Evolutionary conservation across 2,888 invertebrate genomes (phyloP).

Genomic region (Catocala fraxini): DNA sequence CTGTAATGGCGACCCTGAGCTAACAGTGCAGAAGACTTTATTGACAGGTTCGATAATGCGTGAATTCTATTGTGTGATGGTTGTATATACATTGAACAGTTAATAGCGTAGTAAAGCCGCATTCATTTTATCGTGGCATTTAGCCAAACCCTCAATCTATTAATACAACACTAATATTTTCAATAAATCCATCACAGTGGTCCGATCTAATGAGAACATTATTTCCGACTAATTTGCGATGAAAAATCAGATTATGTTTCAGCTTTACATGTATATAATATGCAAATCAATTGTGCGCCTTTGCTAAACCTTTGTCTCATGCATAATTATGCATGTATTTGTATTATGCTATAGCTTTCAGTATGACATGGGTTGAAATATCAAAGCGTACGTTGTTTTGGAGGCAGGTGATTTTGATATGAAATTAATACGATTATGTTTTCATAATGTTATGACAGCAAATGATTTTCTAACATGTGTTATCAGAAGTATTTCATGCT

Average conservation of each 20-base stretch:
- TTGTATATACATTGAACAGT: too few relatives aligned
- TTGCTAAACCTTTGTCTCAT: constrained; percentile 21
- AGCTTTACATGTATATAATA: constrained; percentile 32
- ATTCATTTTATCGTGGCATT: background rate
- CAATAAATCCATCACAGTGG: constrained; percentile 4
- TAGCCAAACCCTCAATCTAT: background rate
- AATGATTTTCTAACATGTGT: background rate
- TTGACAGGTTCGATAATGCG: too few relatives aligned
- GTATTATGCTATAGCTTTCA: constrained; percentile 8
- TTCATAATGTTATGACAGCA: background rate
- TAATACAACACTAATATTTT: constrained; percentile 9
- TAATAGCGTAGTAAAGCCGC: too few relatives aligned
- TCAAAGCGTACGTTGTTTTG: constrained; percentile 2
- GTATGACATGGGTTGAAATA: constrained; percentile 11
- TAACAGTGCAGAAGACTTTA: too few relatives aligned
- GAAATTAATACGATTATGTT: too few relatives aligned
- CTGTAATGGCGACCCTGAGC: too few relatives aligned
- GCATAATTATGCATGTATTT: constrained; percentile 18
- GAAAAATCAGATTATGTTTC: constrained; percentile 27
- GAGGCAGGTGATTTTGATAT: too few relatives aligned
- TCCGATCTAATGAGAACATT: constrained; percentile 5
- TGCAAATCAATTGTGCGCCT: constrained; percentile 33
- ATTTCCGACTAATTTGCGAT: constrained; percentile 12
- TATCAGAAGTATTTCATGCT: too few relatives aligned
- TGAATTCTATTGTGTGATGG: too few relatives aligned